A percentile compares a stretch with the other conserved stretches of the same genome.
Conservation (phyloP, 2,888 invertebrate species). For the Agonopterix subpropinquella region DNA sequence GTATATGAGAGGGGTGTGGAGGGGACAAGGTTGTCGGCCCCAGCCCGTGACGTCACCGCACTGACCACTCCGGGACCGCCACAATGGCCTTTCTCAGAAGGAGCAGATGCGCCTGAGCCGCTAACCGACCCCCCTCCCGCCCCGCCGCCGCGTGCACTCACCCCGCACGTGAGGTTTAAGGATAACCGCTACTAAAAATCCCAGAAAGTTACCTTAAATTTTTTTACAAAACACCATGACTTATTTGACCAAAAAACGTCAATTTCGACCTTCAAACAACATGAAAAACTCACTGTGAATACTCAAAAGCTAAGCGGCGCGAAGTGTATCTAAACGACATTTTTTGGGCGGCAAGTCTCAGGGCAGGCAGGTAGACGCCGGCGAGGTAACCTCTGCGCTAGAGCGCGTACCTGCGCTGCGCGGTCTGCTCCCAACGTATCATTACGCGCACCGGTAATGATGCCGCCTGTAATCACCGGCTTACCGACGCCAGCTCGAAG, state of each 20-base stretch:
- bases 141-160: conserved; percentile 23
- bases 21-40: conserved; percentile 68
- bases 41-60: conserved; percentile 70
- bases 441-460: conserved; percentile 60
- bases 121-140: conserved; percentile 34
- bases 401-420: conserved; percentile 48
- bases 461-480: conserved; percentile 47
- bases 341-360: conserved; percentile 37
- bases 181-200: neutral
- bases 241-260: conserved; percentile 30
- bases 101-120: conserved; percentile 65
- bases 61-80: conserved; percentile 68
- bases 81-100: conserved; percentile 72
- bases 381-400: conserved; percentile 30
- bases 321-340: conserved; percentile 57
- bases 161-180: conserved; percentile 34
- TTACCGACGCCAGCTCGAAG: conserved; percentile 27
- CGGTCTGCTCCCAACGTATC: conserved; percentile 42
- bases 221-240: conserved; percentile 18
- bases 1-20: conserved; percentile 22
- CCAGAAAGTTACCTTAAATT: conserved; percentile 3
- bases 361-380: conserved; percentile 49
- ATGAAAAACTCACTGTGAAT: conserved; percentile 54
- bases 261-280: conserved; percentile 29
- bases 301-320: conserved; percentile 45